Conservation (phyloP, 2,888 invertebrate genomes). For the Epinotia nisella region DNA sequence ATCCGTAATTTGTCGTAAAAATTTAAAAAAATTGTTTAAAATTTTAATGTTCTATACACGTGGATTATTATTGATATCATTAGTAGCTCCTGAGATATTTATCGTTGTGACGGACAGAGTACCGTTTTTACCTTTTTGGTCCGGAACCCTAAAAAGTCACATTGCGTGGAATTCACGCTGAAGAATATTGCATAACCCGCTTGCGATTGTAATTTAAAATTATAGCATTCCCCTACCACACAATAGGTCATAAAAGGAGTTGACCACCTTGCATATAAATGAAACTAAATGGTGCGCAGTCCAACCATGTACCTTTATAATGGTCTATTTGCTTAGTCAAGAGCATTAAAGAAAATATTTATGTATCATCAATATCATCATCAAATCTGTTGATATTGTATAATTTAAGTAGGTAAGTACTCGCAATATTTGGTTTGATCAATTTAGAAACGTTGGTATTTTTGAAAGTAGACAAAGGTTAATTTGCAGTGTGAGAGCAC, state of each 20-base stretch:
- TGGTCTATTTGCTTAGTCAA: background rate
- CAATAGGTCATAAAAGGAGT: conserved; percentile 24
- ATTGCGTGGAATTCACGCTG: background rate
- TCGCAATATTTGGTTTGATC: background rate
- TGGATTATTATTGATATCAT: no score
- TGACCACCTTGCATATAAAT: conserved; percentile 2
- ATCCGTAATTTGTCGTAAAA: no score
- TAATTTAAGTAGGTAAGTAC: background rate
- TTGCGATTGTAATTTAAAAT: conserved; percentile 13
- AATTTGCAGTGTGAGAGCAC: conserved; percentile 14
- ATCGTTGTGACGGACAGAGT: no score
- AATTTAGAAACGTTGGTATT: conserved; percentile 1
- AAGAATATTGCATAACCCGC: background rate
- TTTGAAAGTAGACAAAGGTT: conserved; percentile 26
- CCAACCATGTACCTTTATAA: background rate
- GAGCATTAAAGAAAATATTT: background rate
- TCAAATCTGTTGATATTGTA: background rate
- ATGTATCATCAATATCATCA: no score
- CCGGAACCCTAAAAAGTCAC: background rate
- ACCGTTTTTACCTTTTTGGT: no score
- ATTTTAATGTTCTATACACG: no score
- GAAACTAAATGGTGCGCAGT: background rate
- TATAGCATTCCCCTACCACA: conserved; percentile 4
- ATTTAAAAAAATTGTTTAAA: no score
- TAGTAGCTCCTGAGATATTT: no score